Conservation (phyloP, 2,888 invertebrate species). For the Prionchulus punctatus region DNA sequence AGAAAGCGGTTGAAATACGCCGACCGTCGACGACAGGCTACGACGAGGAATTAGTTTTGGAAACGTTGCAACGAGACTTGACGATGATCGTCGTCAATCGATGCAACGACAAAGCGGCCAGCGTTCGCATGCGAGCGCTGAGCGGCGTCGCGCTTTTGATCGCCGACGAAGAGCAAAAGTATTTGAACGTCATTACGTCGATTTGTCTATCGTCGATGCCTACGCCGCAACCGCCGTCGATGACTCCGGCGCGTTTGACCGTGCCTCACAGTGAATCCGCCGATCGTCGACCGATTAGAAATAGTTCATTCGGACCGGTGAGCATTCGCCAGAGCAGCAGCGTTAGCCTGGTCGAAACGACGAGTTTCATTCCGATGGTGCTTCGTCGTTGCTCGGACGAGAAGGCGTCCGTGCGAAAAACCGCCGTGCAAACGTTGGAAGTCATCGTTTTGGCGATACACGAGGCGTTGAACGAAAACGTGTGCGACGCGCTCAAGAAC, state of each 20-base stretch:
- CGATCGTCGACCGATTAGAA: background rate
- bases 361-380: slow-evolving; percentile 34
- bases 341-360: too few relatives aligned
- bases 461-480: background rate
- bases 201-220: background rate
- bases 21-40: background rate
- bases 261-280: background rate
- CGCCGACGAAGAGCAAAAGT: too few relatives aligned
- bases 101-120: background rate
- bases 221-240: background rate
- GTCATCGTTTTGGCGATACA: background rate
- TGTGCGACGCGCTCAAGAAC: background rate
- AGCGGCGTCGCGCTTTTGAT: too few relatives aligned
- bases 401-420: slow-evolving; percentile 43
- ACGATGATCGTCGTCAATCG: background rate
- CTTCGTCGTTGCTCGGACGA: slow-evolving; percentile 39
- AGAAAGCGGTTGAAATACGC: background rate
- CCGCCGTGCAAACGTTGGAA: slow-evolving; percentile 38
- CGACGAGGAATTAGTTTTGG: background rate
- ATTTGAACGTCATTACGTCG: too few relatives aligned
- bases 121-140: background rate
- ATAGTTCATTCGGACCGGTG: too few relatives aligned
- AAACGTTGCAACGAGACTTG: background rate
- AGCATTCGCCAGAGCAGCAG: too few relatives aligned
- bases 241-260: background rate